Evolutionary conservation across 2,888 invertebrate species (phyloP).

Genomic region (Macaria liturata): DNA sequence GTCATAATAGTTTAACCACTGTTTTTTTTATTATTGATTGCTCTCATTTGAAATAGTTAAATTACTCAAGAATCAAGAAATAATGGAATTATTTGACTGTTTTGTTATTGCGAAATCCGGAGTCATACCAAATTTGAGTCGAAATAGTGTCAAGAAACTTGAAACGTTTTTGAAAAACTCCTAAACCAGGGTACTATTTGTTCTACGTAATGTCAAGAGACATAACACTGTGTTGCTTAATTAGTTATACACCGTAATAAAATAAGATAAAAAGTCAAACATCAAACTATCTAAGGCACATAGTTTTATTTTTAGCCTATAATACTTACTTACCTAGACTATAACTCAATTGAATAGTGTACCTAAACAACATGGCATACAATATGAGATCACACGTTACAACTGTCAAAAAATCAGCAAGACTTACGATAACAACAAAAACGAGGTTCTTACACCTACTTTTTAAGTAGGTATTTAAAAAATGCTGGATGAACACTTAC

Average conservation of each 20-base stretch:
- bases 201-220: conserved; percentile 1
- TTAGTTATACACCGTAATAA: conserved; percentile 1
- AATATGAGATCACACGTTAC: not conserved
- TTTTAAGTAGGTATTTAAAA: conserved; percentile 1
- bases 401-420: conserved; percentile 1
- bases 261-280: conserved; percentile 2
- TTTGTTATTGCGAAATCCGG: conserved; percentile 3
- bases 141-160: conserved; percentile 3
- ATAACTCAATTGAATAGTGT: not conserved
- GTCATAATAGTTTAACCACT: conserved; percentile 1
- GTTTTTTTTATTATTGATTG: conserved; percentile 1
- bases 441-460: conserved; percentile 3
- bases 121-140: not conserved
- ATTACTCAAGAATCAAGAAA: not conserved
- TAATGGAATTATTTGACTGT: conserved; percentile 2
- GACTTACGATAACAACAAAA: conserved; percentile 3
- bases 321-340: not conserved
- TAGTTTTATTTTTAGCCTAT: not conserved
- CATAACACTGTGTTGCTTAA: conserved; percentile 1
- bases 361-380: conserved; percentile 3
- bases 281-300: conserved; percentile 1
- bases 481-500: not conserved
- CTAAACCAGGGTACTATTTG: conserved; percentile 1
- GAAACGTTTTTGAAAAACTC: conserved; percentile 1
- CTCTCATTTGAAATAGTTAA: not conserved